phyloP scores from a whole-genome alignment of 2,113 vertebrate species.

The Tapirus terrestris region DNA sequence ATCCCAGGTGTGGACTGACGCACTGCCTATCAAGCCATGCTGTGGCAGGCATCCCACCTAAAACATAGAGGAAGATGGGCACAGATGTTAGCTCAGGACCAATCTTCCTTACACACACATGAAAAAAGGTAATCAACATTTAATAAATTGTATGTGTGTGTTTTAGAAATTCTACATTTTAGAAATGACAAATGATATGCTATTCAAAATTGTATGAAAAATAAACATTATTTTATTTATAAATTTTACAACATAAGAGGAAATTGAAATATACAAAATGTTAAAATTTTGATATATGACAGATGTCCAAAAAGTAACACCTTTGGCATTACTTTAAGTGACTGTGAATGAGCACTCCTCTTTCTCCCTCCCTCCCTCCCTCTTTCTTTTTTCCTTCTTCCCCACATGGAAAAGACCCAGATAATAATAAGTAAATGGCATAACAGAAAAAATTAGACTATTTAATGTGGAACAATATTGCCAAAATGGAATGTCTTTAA shows the following conservation, averaged over 20 bases:
- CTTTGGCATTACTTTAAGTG: neutral
- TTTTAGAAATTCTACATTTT: neutral
- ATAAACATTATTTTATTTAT: neutral
- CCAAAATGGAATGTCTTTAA: neutral
- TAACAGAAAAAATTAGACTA: neutral
- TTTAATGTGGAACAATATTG: neutral
- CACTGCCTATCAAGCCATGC: too few species aligned
- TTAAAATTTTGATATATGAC: neutral
- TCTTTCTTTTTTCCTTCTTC: neutral
- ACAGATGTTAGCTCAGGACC: too few species aligned
- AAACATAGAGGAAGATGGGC: too few species aligned
- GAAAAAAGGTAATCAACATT: neutral
- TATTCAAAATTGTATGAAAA: neutral
- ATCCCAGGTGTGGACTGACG: too few species aligned
- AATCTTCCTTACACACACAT: too few species aligned
- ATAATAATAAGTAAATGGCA: neutral
- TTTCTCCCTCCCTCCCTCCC: too few species aligned
- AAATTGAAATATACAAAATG: neutral
- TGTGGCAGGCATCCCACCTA: too few species aligned
- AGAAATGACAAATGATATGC: neutral
- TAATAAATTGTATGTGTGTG: neutral
- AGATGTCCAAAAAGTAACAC: neutral
- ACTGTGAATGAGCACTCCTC: neutral
- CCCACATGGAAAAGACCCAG: neutral
- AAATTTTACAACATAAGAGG: neutral